phyloP scores from a whole-genome alignment of 2,888 invertebrate species.

The Ectemnius cavifrons region DNA sequence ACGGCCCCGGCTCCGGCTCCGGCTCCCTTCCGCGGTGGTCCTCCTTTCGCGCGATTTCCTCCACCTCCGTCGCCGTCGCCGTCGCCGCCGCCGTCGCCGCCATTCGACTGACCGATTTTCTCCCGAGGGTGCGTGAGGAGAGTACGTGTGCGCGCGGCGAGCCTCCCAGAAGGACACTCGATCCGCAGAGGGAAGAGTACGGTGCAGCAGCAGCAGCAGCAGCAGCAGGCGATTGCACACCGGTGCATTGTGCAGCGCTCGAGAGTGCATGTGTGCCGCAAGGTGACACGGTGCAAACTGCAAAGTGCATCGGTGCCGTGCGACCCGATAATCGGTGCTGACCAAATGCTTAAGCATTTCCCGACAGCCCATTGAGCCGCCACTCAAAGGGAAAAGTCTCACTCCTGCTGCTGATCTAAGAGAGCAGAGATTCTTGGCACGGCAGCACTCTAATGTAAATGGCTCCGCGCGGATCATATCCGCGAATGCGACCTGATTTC shows the following conservation, averaged over 20 bases:
- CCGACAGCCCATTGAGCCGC: no score
- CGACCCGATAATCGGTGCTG: not conserved
- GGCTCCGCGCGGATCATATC: not conserved
- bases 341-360: no score
- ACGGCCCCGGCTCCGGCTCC: no score
- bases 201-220: constrained; percentile 18
- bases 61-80: constrained; percentile 5
- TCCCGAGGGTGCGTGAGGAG: constrained; percentile 27
- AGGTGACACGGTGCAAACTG: constrained; percentile 25
- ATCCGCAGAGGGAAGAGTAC: constrained; percentile 18
- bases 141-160: constrained; percentile 30
- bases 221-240: not conserved
- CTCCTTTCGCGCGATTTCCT: constrained; percentile 11
- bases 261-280: constrained; percentile 32
- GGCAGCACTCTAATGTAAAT: not conserved
- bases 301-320: constrained; percentile 40
- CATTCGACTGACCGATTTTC: constrained; percentile 45
- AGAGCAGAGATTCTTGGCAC: not conserved
- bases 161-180: no score
- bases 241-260: constrained; percentile 46
- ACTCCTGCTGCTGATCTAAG: no score
- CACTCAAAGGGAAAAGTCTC: no score
- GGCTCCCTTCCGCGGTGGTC: not conserved
- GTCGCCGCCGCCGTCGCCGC: constrained; percentile 17
- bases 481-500: constrained; percentile 41